A percentile compares a stretch with the other conserved stretches of the same genome.
Conservation (phyloP, 1,140 invertebrate genomes). For the Diuraphis noxia region DNA sequence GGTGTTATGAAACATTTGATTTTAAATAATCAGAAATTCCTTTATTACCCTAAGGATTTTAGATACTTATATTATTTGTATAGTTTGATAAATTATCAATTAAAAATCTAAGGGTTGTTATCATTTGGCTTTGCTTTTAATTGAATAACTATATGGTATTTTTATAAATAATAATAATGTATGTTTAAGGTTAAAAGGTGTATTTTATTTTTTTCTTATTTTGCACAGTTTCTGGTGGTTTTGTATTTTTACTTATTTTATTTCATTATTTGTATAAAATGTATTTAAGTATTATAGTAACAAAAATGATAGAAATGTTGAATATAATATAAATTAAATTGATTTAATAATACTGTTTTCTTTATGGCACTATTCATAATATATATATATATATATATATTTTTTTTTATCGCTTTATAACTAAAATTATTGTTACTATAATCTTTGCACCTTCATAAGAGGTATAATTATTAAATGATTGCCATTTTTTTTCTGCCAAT, state of each 20-base stretch:
- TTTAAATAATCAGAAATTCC: not conserved
- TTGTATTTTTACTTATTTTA: constrained; percentile 5
- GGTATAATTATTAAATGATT: not conserved
- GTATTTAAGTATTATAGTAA: not conserved
- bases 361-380: not conserved
- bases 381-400: too few species aligned
- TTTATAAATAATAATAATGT: not conserved
- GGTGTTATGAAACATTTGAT: not conserved
- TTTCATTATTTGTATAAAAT: not conserved
- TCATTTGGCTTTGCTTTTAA: constrained; percentile 27
- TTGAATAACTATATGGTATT: not conserved
- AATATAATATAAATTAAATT: not conserved
- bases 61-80: not conserved
- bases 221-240: constrained; percentile 5
- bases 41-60: not conserved
- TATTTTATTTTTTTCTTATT: constrained; percentile 2
- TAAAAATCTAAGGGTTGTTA: not conserved
- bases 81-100: not conserved
- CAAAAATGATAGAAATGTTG: not conserved
- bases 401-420: not conserved
- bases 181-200: not conserved
- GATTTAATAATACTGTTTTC: not conserved
- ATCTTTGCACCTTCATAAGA: not conserved
- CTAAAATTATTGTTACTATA: not conserved
- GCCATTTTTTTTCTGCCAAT: constrained; percentile 7